These are phyloP conservation scores for Onychorhynchus coronatus DNA, from an alignment of 2,113 vertebrate genomes.

Conservation along the genomic window DNA sequence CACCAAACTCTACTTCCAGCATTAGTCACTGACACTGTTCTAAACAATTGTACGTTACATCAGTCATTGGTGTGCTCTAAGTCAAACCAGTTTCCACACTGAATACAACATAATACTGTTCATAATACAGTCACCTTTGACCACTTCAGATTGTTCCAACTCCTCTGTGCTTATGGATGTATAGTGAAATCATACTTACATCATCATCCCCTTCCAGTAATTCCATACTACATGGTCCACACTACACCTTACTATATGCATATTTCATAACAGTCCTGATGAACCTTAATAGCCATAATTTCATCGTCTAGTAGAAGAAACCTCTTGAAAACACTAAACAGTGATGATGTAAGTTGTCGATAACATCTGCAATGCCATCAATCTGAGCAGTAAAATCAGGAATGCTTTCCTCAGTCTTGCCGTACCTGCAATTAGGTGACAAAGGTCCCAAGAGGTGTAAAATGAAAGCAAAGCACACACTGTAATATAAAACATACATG, in stretches of 20 bases:
- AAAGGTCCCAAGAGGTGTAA: background rate
- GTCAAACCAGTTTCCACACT: background rate
- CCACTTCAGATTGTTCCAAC: background rate
- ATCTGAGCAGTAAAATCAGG: background rate
- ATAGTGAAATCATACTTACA: background rate
- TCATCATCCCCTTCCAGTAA: background rate
- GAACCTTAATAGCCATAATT: background rate
- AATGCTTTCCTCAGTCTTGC: background rate
- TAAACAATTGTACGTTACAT: background rate
- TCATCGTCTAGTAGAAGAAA: background rate
- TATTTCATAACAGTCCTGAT: background rate
- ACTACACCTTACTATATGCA: background rate
- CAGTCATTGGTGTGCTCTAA: background rate
- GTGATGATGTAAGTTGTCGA: background rate
- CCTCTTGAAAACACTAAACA: background rate
- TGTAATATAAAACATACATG: background rate
- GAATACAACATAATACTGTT: background rate
- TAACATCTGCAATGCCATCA: background rate
- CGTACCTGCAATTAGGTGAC: background rate
- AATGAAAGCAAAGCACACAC: background rate
- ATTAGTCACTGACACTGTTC: background rate
- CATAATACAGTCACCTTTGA: fast-evolving
- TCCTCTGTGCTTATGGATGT: background rate
- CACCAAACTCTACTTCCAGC: background rate
- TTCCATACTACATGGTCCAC: background rate